Conservation (phyloP, 2,797 vertebrate species). For the Synaphobranchus kaupii region DNA sequence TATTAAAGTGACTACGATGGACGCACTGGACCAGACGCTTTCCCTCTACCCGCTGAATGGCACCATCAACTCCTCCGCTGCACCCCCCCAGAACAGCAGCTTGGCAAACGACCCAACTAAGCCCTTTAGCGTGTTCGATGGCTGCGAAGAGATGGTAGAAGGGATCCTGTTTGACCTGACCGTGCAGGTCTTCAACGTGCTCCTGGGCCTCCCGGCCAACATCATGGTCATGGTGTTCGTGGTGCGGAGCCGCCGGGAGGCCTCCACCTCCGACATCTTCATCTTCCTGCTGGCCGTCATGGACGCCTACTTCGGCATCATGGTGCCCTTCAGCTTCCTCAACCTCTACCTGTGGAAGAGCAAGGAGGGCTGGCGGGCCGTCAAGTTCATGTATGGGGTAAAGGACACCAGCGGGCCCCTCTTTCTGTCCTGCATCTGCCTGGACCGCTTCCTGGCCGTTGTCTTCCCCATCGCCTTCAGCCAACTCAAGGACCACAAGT, state of each 20-base stretch:
- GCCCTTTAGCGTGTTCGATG: constrained; percentile 68
- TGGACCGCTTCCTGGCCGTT: constrained; percentile 76
- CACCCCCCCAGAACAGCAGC: background rate
- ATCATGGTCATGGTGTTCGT: constrained; percentile 68
- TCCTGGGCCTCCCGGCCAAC: constrained; percentile 74
- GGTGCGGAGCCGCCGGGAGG: constrained; percentile 63
- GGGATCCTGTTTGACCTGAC: constrained; percentile 71
- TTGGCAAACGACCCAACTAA: constrained; percentile 51
- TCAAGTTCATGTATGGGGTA: constrained; percentile 72
- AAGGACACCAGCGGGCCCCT: constrained; percentile 76
- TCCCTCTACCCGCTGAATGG: constrained; percentile 31
- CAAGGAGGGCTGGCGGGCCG: constrained; percentile 53
- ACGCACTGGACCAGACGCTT: background rate
- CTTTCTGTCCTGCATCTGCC: constrained; percentile 76
- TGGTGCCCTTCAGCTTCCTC: constrained; percentile 63
- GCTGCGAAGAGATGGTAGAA: constrained; percentile 63
- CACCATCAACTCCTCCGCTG: constrained; percentile 18
- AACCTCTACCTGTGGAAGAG: constrained; percentile 71
- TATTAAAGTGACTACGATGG: background rate
- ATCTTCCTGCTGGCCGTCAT: constrained; percentile 72
- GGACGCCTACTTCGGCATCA: constrained; percentile 72
- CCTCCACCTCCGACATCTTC: constrained; percentile 74
- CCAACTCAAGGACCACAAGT: constrained; percentile 64
- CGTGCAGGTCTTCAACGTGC: constrained; percentile 67
- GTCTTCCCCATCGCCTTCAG: constrained; percentile 70